Conservation (phyloP, 2,113 vertebrate genomes). For the Carlito syrichta region DNA sequence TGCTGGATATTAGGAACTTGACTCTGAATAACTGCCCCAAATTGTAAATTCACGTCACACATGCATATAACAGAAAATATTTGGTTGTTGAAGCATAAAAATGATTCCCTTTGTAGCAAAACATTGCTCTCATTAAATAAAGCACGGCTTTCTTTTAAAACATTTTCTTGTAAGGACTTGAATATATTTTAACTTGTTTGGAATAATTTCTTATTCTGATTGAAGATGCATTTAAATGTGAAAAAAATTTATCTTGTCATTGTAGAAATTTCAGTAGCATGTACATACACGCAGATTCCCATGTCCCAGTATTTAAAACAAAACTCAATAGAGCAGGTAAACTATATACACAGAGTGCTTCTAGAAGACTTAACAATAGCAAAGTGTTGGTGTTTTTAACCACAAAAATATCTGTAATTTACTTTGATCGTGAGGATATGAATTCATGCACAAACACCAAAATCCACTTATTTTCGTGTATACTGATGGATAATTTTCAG, state of each 20-base stretch:
- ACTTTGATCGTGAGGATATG: background rate
- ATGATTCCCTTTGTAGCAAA: slow-evolving; percentile 74
- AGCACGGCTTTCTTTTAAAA: slow-evolving; percentile 69
- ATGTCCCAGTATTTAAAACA: slow-evolving; percentile 38
- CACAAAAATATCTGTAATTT: background rate
- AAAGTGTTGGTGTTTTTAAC: slow-evolving; percentile 17
- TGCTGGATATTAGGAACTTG: slow-evolving; percentile 56
- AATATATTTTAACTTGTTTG: slow-evolving; percentile 72
- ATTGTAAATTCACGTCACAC: slow-evolving; percentile 60
- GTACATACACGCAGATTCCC: background rate
- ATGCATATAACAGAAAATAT: slow-evolving; percentile 60
- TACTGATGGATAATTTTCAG: background rate
- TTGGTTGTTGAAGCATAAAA: slow-evolving; percentile 69
- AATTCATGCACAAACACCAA: background rate
- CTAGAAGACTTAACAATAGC: background rate
- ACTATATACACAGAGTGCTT: background rate
- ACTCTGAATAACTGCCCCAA: slow-evolving; percentile 66
- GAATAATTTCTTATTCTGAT: slow-evolving; percentile 70
- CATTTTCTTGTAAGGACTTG: slow-evolving; percentile 40
- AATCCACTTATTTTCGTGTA: slow-evolving; percentile 12
- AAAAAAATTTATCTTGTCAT: slow-evolving; percentile 37
- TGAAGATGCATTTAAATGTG: slow-evolving; percentile 59
- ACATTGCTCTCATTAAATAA: slow-evolving; percentile 76
- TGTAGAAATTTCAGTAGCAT: slow-evolving; percentile 49
- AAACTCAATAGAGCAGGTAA: background rate